Base-by-base conservation (phyloP, 2,888 invertebrate species). In the Malthinus seriepunctatus region DNA sequence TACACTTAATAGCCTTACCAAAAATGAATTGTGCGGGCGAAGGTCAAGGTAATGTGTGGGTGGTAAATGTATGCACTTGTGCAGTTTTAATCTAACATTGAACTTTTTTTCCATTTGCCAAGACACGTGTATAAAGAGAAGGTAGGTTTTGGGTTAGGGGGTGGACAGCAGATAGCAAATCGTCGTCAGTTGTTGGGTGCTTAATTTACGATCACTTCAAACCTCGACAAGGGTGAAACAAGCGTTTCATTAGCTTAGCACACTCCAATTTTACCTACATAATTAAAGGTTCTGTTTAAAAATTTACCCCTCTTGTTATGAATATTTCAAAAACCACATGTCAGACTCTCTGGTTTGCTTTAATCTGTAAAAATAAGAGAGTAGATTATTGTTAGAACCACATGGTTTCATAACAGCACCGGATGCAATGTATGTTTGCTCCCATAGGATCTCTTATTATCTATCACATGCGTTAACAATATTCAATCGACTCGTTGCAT, bases 31-130 rank as follows among this genome's bases (percentile, higher is more conserved):
- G 54, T 15, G 42, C 34, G 55, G 56, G 39, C 55, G 51, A 56
- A 60, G 60, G 51, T 60, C 60, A 60, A 60, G 60, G 60, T 60
- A 60, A 51, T 23, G 51, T 32, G 46, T 51, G 33, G 45, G 56
- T 34, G 56, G 45, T 8, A n/a, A 32, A 15, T 14, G 11, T 32
- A 23, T 15, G 15, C 45, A n/a, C 23, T 8, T 39, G 39, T 8
- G 39, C 11, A 35, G 11, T 39, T 39, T 11, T 39, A 12, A 12
- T 39, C 11, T 14, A 39, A 10, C 35, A 10, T 10, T 10, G n/a
- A 3, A 10, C 5, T 35, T 35, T 35, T 35, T 35, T 11, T 10
- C 35, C 7, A 3, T 35, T 35, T 5, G 35, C 7, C 35, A 11
- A 23, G 23, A 23, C 23, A 23, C 23, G 23, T 23, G 23, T 23